These are phyloP conservation scores for Podarcis lilfordi DNA, from an alignment of 2,797 vertebrate genomes.

Conservation along the genomic window DNA sequence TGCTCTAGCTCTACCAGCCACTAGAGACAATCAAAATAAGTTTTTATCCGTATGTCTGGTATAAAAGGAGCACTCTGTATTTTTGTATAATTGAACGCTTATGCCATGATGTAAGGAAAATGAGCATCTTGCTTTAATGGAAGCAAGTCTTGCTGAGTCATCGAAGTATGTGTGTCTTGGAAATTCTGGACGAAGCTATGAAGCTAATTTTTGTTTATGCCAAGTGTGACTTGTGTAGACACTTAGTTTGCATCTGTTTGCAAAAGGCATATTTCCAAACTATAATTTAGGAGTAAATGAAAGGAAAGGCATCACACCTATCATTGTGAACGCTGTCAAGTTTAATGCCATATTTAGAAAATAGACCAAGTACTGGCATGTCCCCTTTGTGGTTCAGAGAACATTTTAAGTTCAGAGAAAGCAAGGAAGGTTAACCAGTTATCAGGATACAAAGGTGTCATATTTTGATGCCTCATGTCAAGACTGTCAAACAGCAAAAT, in stretches of 20 bases:
- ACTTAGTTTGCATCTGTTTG: conserved; percentile 1
- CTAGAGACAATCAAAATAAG: neutral
- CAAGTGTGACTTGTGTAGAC: conserved; percentile 5
- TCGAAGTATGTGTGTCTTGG: neutral
- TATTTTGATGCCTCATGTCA: neutral
- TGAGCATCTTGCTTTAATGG: conserved; percentile 29
- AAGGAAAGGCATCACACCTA: neutral
- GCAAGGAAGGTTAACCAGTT: neutral
- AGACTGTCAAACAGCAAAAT: neutral
- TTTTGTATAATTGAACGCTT: conserved; percentile 23
- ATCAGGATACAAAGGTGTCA: neutral
- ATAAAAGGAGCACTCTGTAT: neutral
- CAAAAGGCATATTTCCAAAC: neutral
- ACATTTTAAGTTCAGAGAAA: neutral
- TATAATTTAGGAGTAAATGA: conserved; percentile 10
- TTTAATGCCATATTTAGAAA: neutral
- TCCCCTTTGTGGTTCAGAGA: neutral
- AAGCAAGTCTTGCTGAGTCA: conserved; percentile 22
- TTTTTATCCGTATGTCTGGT: neutral
- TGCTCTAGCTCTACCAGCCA: neutral
- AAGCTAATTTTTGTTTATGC: conserved; percentile 20
- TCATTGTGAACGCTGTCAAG: conserved; percentile 14
- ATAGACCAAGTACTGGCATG: neutral
- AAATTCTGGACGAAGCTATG: neutral
- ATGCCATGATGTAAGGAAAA: conserved; percentile 28